Evolutionary conservation across 2,113 vertebrate species (phyloP).

Genomic region (Neogobius melanostomus): DNA sequence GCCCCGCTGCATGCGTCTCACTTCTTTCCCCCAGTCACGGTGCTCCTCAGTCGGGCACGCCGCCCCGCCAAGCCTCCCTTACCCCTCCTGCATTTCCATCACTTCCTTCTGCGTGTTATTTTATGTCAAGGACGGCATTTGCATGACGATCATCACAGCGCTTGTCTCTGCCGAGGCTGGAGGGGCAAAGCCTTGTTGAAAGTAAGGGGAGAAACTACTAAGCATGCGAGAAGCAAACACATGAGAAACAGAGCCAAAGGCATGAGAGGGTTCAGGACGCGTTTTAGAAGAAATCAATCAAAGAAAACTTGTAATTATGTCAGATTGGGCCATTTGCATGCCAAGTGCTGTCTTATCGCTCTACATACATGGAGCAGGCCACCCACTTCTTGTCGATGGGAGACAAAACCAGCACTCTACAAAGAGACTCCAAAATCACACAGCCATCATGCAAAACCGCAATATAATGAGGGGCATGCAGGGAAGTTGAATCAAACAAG

Average conservation of each 20-base stretch:
- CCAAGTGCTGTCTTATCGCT: background rate
- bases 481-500: constrained; percentile 8
- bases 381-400: constrained; percentile 2
- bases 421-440: constrained; percentile 33
- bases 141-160: constrained; percentile 63
- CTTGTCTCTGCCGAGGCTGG: constrained; percentile 48
- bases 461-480: constrained; percentile 5
- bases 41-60: constrained; percentile 21
- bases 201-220: constrained; percentile 11
- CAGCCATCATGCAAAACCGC: background rate
- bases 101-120: constrained; percentile 26
- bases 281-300: constrained; percentile 19
- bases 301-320: constrained; percentile 22
- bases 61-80: constrained; percentile 16
- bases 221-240: constrained; percentile 13
- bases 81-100: background rate
- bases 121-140: constrained; percentile 71
- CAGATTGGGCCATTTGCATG: constrained; percentile 10
- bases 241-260: background rate
- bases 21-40: background rate
- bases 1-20: background rate
- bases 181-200: constrained; percentile 27
- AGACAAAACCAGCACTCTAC: constrained; percentile 26
- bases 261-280: constrained; percentile 6
- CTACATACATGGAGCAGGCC: background rate